Evolutionary conservation across 2,113 vertebrate species (phyloP), one percentile per base, ranked within the genome.

Genomic region (Athene cunicularia): DNA sequence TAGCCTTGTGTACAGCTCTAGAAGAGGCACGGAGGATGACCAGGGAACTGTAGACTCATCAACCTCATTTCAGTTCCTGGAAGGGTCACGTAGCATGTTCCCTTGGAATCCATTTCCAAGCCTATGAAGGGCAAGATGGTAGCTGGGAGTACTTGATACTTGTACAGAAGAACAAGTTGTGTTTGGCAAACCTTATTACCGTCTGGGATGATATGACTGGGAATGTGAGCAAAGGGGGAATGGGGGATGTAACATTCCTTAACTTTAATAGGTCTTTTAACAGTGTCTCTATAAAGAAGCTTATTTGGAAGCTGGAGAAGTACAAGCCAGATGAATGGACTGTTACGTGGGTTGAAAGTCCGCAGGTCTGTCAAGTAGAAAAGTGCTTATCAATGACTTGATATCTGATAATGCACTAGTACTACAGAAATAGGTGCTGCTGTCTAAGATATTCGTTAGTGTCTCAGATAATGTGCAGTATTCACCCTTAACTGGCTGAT

Each of bases 351-450:
- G 4, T 52, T 55, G n/a, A 52, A 81, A 88, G 33, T 27, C 68
- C 0, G 0, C 26, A 21, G 50, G 26, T 80, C 62, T 75, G 23
- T 47, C 15, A 67, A 43, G 33, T 67, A 27, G 32, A 59, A 67
- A 63, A 63, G 18, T 60, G 45, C 8, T 64, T 55, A 30, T 67
- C n/a, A 59, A 1, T 71, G 19, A n/a, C 21, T 67, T 55, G 15
- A 6, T 49, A 49, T 2, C 33, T 23, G 33, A 10, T 74, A 58
- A 53, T 0, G 1, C 1, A 2, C 1, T 2, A 58, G 21, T 58
- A 19, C n/a, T 39, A 14, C n/a, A 32, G 33, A 77, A 89, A 27
- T 58, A 66, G 80, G 18, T 41, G 28, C 21, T 70, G 30, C 5
- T 5, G 24, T 60, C 80, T 64, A 43, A 27, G 0, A 0, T 62